Evolutionary conservation across 2,797 vertebrate genomes (phyloP), one percentile per base, ranked within the genome.

Genomic region (Furcifer pardalis): DNA sequence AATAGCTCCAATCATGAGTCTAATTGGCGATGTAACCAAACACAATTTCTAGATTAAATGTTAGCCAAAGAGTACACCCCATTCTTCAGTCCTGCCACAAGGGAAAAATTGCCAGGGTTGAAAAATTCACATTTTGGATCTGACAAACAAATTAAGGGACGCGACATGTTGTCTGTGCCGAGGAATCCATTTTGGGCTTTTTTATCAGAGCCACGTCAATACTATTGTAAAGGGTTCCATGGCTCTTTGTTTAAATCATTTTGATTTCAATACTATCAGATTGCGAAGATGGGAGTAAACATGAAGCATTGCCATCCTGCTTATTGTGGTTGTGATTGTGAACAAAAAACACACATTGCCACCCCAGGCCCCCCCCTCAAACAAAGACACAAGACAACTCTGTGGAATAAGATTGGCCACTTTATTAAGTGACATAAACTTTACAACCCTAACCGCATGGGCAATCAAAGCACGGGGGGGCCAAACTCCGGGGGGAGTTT

Each of bases 131-230:
- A 84, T 91, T 94, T 89, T 3, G 79, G 86, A 86, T 86, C 87
- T 88, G 85, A 92, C 91, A 94, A 93, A 92, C 92, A 92, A 94
- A 92, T 93, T 92, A 94, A 90, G 78, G 2, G 65, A 89, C 90
- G 90, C 83, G 85, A 91, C 91, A 86, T 93, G 89, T 91, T 82
- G 94, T 93, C 92, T 94, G 78, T 88, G 44, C 83, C 44, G 80
- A 89, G 91, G 90, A 93, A 91, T 87, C 90, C 89, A 90, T 91
- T 89, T 86, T 84, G 84, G 87, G 82, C 68, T 89, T 91, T 88
- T 89, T 91, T 88, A 87, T 89, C 89, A 91, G 91, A 92, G 84
- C 82, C 85, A 37, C 82, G 84, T 77, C 84, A 90, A 89, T 84
- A 92, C 88, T 83, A 65, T 79, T 79, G 65, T 21, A 84, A 83